phyloP scores from a whole-genome alignment of 2,888 invertebrate species.

The Boloria selene region DNA sequence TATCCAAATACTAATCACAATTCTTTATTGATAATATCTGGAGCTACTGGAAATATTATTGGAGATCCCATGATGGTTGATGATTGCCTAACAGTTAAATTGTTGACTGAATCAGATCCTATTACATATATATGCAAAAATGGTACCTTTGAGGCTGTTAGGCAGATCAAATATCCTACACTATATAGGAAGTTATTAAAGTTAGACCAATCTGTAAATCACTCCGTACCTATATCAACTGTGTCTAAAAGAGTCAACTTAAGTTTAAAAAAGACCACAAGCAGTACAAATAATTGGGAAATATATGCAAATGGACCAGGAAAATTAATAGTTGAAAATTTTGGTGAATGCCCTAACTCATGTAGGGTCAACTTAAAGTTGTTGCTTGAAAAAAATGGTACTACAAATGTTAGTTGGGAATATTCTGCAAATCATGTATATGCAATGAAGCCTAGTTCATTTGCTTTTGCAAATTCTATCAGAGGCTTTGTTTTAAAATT shows the following conservation, averaged over 20 bases:
- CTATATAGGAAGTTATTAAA: constrained; percentile 63
- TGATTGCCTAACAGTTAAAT: constrained; percentile 82
- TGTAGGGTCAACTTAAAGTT: constrained; percentile 84
- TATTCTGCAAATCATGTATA: constrained; percentile 85
- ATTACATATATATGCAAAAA: constrained; percentile 83
- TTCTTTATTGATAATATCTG: constrained; percentile 86
- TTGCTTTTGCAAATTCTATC: constrained; percentile 84
- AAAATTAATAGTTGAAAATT: constrained; percentile 86
- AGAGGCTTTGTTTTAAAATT: constrained; percentile 91
- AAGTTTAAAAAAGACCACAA: constrained; percentile 81
- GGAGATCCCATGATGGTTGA: constrained; percentile 83
- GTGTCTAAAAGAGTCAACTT: constrained; percentile 75
- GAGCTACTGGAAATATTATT: constrained; percentile 85
- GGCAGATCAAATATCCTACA: constrained; percentile 62
- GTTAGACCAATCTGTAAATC: constrained; percentile 55
- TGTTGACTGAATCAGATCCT: constrained; percentile 79
- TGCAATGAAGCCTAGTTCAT: constrained; percentile 87
- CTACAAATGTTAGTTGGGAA: constrained; percentile 82
- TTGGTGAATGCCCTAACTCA: constrained; percentile 86
- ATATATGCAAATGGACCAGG: constrained; percentile 84
- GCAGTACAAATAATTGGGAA: constrained; percentile 80
- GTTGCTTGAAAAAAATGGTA: constrained; percentile 80
- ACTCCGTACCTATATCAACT: constrained; percentile 57
- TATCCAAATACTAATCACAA: constrained; percentile 80
- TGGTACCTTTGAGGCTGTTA: constrained; percentile 80